Percentiles rank a stretch among this genome's conserved stretches.
phyloP scores from a whole-genome alignment of 2,797 vertebrate species.

The Cossypha niveicapilla region DNA sequence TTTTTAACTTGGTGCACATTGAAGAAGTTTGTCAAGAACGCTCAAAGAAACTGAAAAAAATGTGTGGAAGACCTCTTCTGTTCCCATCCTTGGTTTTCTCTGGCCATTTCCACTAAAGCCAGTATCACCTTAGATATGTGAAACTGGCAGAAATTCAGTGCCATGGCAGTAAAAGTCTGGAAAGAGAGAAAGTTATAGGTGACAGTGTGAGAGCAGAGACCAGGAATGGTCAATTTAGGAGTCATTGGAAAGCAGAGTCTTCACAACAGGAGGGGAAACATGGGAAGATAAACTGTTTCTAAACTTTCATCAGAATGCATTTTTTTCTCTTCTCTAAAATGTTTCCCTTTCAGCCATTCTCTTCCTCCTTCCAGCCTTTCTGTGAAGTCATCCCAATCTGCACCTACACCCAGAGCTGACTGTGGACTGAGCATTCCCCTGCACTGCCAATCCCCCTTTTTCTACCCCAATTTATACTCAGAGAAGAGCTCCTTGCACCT shows the following conservation, averaged over 20 bases:
- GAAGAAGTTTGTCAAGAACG: not conserved
- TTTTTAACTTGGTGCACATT: not conserved
- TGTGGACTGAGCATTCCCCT: not conserved
- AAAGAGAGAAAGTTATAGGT: not conserved
- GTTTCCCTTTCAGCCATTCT: not conserved
- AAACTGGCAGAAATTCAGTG: not conserved
- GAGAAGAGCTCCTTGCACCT: not conserved
- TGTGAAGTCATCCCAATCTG: not conserved
- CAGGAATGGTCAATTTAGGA: not conserved
- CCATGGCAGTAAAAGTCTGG: not conserved
- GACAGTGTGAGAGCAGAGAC: not conserved
- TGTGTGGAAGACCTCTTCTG: not conserved
- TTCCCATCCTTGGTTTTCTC: not conserved
- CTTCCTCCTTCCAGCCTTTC: not conserved
- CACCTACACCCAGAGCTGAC: not conserved
- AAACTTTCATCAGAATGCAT: not conserved
- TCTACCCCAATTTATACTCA: not conserved
- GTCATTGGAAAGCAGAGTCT: not conserved
- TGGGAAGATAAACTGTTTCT: not conserved
- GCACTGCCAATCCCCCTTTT: accelerated
- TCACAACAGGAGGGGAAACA: not conserved
- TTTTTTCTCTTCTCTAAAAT: not conserved
- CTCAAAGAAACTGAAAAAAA: not conserved
- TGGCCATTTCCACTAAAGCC: not conserved
- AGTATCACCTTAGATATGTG: not conserved